phyloP scores from a whole-genome alignment of 2,888 invertebrate genomes.

The Allolobophora icterica region DNA sequence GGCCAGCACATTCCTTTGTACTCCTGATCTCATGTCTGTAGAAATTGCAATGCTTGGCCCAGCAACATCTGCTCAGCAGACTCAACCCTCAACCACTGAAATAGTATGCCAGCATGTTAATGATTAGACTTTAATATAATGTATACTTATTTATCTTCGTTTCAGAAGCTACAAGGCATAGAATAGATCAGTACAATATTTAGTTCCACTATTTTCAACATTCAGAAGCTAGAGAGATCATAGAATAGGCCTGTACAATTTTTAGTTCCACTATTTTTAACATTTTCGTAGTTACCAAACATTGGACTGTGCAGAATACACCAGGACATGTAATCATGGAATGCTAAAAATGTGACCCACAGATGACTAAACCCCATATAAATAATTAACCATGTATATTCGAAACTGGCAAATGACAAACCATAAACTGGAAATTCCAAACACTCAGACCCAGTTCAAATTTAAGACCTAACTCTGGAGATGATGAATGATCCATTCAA shows the following conservation, averaged over 20 bases:
- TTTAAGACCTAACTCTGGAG: not conserved
- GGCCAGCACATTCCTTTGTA: not conserved
- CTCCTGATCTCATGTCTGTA: not conserved
- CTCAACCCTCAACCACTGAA: not conserved
- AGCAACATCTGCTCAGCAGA: not conserved
- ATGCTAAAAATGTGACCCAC: too few species aligned
- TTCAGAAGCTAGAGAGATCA: too few species aligned
- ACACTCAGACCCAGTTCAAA: not conserved
- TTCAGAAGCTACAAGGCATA: not conserved
- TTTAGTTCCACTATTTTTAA: not conserved
- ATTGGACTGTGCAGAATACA: too few species aligned
- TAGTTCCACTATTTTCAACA: not conserved
- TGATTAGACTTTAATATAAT: not conserved
- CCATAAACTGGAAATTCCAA: slow-evolving; percentile 10
- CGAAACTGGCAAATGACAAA: not conserved
- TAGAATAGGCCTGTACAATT: not conserved
- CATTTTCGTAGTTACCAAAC: not conserved
- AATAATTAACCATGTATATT: not conserved
- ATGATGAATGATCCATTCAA: not conserved
- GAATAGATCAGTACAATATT: not conserved
- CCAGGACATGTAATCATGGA: too few species aligned
- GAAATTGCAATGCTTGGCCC: not conserved
- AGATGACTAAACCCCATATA: too few species aligned
- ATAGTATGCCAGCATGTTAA: too few species aligned
- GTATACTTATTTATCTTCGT: not conserved